Evolutionary conservation across 2,888 invertebrate species (phyloP).

Genomic region (Strigamia transsilvanica): DNA sequence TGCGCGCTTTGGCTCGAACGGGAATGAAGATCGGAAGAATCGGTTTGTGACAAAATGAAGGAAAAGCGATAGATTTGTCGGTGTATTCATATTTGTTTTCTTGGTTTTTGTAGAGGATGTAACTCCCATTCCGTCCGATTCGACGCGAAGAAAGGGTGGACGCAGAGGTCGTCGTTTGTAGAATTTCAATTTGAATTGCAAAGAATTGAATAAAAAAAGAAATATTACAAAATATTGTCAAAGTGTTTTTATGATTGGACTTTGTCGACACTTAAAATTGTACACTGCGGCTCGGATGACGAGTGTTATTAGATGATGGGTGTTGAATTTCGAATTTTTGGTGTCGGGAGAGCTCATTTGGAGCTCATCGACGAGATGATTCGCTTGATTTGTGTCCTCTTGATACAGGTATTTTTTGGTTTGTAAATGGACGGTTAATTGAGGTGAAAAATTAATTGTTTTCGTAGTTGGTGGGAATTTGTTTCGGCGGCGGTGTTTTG

Average conservation of each 20-base stretch:
- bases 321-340: neutral
- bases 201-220: neutral
- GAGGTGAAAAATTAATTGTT: neutral
- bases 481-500: slow-evolving; percentile 23
- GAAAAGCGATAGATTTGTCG: too few species aligned
- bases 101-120: slow-evolving; percentile 75
- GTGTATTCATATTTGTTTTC: neutral
- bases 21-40: slow-evolving; percentile 99
- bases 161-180: slow-evolving; percentile 99
- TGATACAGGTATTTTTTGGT: slow-evolving; percentile 15
- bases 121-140: slow-evolving; percentile 98
- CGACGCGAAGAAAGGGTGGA: slow-evolving; percentile 99
- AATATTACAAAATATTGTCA: neutral
- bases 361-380: neutral
- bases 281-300: neutral
- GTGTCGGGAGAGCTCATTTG: neutral
- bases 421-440: neutral
- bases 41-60: too few species aligned
- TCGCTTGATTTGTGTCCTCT: neutral
- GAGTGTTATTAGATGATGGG: neutral
- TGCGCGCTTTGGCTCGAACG: slow-evolving; percentile 96
- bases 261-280: neutral
- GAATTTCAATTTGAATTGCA: slow-evolving; percentile 49
- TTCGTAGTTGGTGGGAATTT: neutral
- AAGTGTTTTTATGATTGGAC: too few species aligned